phyloP scores from a whole-genome alignment of 2,113 vertebrate species.

The Gallinago jamesoni region DNA sequence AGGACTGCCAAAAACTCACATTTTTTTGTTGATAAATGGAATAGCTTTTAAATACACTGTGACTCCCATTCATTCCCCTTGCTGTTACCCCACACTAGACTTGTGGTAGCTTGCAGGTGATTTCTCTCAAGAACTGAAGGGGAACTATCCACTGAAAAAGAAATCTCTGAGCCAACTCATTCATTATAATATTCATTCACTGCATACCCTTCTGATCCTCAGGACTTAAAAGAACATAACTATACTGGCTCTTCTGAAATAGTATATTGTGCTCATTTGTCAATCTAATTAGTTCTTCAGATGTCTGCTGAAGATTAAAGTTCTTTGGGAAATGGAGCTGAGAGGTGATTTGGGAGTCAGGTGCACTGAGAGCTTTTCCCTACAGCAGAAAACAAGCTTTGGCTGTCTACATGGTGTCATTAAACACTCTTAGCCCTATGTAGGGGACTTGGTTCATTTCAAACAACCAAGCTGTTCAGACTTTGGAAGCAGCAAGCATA shows the following conservation, averaged over 20 bases:
- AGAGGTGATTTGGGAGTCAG: background rate
- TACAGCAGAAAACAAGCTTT: background rate
- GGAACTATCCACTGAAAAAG: background rate
- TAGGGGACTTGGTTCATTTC: background rate
- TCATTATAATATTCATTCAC: background rate
- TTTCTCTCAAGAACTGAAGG: slow-evolving; percentile 2
- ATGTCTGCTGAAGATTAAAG: background rate
- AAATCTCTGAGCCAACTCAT: background rate
- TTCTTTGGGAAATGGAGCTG: background rate
- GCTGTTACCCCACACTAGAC: background rate
- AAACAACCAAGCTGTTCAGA: background rate
- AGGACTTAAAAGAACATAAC: background rate
- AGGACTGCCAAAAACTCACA: slow-evolving; percentile 4
- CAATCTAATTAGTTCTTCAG: background rate
- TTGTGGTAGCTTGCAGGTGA: background rate
- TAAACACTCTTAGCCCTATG: background rate
- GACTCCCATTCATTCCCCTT: background rate
- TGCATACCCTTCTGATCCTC: background rate
- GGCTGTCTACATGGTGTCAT: background rate
- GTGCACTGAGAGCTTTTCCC: background rate
- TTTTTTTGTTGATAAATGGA: slow-evolving; percentile 31
- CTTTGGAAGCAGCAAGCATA: background rate
- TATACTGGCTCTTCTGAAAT: background rate
- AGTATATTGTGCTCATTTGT: background rate
- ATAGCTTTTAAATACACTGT: background rate